A percentile compares a stretch with the other conserved stretches of the same genome.
Conservation (phyloP, 2,797 vertebrate genomes). For the Mico argentatus region DNA sequence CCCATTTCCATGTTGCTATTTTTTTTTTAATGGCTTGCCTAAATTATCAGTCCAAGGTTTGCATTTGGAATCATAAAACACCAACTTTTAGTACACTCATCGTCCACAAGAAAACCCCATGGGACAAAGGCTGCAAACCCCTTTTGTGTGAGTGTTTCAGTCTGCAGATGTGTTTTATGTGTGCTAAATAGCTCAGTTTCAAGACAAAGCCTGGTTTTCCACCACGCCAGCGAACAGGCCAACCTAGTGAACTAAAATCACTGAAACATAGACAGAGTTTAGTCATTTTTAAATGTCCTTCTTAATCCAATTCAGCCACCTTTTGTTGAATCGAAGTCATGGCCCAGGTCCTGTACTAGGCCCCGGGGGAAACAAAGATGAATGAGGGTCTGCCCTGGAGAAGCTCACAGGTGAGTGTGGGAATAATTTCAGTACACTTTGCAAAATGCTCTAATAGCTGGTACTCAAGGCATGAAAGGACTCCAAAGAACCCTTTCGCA, state of each 20-base stretch:
- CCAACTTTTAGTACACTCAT: background rate
- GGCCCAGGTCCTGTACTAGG: background rate
- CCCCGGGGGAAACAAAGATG: background rate
- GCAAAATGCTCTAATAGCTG: background rate
- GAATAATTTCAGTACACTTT: fast-evolving
- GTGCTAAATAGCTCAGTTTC: constrained; percentile 43
- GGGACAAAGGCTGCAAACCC: constrained; percentile 8
- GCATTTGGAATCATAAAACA: constrained; percentile 11
- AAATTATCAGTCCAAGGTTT: background rate
- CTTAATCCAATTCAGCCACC: constrained; percentile 21
- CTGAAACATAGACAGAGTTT: constrained; percentile 61
- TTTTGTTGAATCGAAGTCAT: background rate
- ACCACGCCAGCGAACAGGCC: constrained; percentile 4
- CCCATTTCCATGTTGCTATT: background rate
- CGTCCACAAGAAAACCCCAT: constrained; percentile 32
- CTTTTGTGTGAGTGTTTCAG: constrained; percentile 36
- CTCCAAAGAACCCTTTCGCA: background rate
- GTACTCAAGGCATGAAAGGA: background rate
- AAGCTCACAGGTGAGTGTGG: background rate
- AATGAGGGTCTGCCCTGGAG: background rate
- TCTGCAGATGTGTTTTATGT: constrained; percentile 47
- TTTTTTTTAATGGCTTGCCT: background rate
- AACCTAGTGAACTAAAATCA: constrained; percentile 49
- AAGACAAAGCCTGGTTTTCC: constrained; percentile 57
- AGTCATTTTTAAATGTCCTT: constrained; percentile 61